Base-by-base conservation (phyloP, 1,140 invertebrate species). In the Drosophila fuyamai region DNA sequence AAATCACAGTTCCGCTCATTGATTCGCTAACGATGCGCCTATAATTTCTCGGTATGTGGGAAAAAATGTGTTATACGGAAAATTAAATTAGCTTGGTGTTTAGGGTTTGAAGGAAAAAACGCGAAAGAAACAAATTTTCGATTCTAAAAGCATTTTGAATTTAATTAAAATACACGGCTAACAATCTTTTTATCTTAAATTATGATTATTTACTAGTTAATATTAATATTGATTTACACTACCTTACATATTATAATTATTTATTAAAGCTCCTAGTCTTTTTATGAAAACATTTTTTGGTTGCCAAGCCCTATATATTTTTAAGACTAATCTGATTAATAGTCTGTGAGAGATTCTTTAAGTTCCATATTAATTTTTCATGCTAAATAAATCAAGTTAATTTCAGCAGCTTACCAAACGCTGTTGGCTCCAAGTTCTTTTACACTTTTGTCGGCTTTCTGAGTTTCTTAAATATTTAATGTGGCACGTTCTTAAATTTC, bases 1-100 rank as follows among this genome's bases (percentile, higher is more conserved):
- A 86, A 88, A 86, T 86, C 82, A 72, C 62, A 68, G 62, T 79
- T 88, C 59, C 62, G 76, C 55, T 50, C 72, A 70, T 80, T 84
- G 54, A 58, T 53, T 62, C 61, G 74, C 74, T 60, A 86, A 75
- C 60, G 74, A 79, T 58, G 63, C 38, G 76, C 46, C 76, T 47
- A 55, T 70, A 58, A 66, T 65, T 66, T 80, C 27, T 10, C 16
- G n/a, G 2, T 43, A 46, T 76, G 35, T 59, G 41, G 12, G 27
- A 35, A 61, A 51, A 65, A 50, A 51, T 63, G 36, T 23, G 41
- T 46, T 1, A 9, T 8, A 57, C 12, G 36, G n/a, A 57, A 58
- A 59, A 62, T 59, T 55, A 29, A 62, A 73, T 72, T 46, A 38
- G 36, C 9, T 18, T 36, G 40, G n/a, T 10, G 36, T 57, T 47